Conservation (phyloP, 1,140 invertebrate genomes). For the Holcopasites calliopsidis region DNA sequence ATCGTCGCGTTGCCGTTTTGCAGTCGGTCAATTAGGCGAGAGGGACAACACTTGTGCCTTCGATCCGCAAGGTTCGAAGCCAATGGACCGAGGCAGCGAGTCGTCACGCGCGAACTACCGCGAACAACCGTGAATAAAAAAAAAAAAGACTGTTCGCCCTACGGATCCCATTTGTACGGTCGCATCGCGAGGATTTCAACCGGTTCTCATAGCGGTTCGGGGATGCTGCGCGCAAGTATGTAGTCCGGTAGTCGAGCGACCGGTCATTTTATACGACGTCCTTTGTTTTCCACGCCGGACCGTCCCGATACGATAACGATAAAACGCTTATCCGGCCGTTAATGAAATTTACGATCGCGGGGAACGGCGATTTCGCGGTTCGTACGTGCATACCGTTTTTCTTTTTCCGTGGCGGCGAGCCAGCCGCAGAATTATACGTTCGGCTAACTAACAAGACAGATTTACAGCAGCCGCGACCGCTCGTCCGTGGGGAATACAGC, state of each 20-base stretch:
- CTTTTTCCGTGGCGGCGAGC: not conserved
- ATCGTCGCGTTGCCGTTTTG: too few species aligned
- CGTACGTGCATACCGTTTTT: not conserved
- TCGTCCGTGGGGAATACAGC: not conserved
- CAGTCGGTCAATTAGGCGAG: too few species aligned
- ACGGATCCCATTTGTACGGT: not conserved
- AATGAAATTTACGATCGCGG: constrained; percentile 42
- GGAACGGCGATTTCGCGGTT: constrained; percentile 24
- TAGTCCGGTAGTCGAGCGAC: constrained; percentile 23
- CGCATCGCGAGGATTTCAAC: constrained; percentile 4
- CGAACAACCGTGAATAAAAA: constrained; percentile 15
- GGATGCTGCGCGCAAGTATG: not conserved
- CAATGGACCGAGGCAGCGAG: constrained; percentile 23
- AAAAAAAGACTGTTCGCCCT: not conserved
- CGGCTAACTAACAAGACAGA: constrained; percentile 45
- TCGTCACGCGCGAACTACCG: constrained; percentile 27
- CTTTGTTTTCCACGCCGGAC: constrained; percentile 24
- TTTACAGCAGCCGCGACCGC: constrained; percentile 49
- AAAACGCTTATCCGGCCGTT: constrained; percentile 38
- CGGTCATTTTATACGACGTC: constrained; percentile 15
- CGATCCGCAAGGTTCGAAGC: constrained; percentile 13
- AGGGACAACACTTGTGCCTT: not conserved
- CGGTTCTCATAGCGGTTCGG: not conserved
- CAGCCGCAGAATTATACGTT: constrained; percentile 45
- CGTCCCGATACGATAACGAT: constrained; percentile 31